Evolutionary conservation across 2,797 vertebrate species (phyloP).

Genomic region (Erethizon dorsatum): DNA sequence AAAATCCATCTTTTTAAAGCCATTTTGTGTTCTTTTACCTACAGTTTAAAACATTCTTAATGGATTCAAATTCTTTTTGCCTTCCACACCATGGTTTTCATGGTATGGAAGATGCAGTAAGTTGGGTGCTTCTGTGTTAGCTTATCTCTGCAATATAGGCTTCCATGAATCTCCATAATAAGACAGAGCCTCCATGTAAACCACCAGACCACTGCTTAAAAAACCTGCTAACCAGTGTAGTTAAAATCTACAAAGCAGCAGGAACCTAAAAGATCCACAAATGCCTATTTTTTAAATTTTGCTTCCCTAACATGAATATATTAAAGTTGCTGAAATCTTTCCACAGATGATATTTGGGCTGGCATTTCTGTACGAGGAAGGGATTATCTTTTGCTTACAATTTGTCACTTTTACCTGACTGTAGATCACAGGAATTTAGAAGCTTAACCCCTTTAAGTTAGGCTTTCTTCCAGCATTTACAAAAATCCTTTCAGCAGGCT

Average conservation of each 20-base stretch:
- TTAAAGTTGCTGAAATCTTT: slow-evolving; percentile 74
- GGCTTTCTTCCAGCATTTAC: slow-evolving; percentile 69
- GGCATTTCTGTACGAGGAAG: slow-evolving; percentile 76
- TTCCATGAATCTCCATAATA: slow-evolving; percentile 2
- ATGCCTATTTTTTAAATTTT: slow-evolving; percentile 65
- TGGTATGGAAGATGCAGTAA: background rate
- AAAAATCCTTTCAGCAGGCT: slow-evolving; percentile 71
- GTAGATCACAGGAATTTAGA: slow-evolving; percentile 76
- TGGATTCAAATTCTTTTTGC: background rate
- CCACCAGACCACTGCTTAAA: background rate
- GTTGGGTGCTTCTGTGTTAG: background rate
- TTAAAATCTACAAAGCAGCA: slow-evolving; percentile 54
- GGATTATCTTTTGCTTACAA: slow-evolving; percentile 79
- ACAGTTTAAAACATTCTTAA: background rate
- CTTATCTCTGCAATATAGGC: background rate
- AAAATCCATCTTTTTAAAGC: background rate
- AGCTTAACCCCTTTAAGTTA: slow-evolving; percentile 76
- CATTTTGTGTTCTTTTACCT: background rate
- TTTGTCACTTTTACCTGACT: slow-evolving; percentile 78
- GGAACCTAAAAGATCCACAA: slow-evolving; percentile 28
- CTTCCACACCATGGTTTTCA: background rate
- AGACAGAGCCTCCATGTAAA: background rate
- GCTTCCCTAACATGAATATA: slow-evolving; percentile 66
- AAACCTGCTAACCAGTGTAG: background rate
- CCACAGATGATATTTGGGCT: slow-evolving; percentile 75